Conservation (phyloP, 2,113 vertebrate genomes). For the Nanger granti region DNA sequence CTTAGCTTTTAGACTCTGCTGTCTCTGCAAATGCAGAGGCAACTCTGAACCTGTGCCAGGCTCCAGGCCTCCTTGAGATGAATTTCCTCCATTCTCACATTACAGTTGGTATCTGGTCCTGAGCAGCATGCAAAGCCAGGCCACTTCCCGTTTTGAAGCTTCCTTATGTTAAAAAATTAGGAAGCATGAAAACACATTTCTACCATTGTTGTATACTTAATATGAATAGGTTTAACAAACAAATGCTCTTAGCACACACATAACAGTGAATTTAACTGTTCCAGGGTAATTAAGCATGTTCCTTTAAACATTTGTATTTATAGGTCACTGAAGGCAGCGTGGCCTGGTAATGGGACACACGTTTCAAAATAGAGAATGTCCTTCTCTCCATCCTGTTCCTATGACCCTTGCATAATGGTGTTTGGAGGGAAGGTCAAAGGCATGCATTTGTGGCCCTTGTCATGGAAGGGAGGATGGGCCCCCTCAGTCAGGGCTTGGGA, state of each 20-base stretch:
- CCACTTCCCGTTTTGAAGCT: background rate
- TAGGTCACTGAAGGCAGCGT: background rate
- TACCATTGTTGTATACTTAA: background rate
- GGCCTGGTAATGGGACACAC: background rate
- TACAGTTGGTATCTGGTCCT: background rate
- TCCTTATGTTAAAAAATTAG: background rate
- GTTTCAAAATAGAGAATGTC: background rate
- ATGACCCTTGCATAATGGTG: background rate
- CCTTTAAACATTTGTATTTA: background rate
- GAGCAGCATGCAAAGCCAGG: background rate
- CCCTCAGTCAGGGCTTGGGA: background rate
- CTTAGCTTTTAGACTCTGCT: background rate
- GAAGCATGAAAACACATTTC: background rate
- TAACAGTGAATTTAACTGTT: background rate
- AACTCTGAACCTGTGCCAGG: background rate
- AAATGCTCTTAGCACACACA: background rate
- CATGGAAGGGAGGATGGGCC: rapidly evolving
- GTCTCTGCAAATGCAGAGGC: background rate
- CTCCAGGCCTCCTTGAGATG: background rate
- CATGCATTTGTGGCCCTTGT: background rate
- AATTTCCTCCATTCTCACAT: rapidly evolving
- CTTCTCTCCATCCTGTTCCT: background rate
- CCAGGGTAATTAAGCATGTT: background rate
- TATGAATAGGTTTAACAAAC: background rate
- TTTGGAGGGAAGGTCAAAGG: background rate